Evolutionary conservation across 1,140 invertebrate genomes (phyloP), one percentile per base, ranked within the genome.

Genomic region (Zaprionus tsacasi): DNA sequence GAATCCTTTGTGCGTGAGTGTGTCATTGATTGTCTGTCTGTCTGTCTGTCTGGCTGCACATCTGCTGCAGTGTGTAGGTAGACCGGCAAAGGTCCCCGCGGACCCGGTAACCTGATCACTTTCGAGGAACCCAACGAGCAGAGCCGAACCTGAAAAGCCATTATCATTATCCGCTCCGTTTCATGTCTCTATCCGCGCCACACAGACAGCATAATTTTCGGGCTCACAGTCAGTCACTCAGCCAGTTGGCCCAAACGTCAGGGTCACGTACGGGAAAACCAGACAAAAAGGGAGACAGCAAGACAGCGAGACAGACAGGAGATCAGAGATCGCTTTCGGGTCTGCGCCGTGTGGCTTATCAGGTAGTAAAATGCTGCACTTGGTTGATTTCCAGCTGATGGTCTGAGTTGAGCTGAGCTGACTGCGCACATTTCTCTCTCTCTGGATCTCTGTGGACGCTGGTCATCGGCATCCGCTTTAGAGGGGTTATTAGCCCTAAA

Each of bases 301-400:
- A 48, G 56, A 13, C 35, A 68, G 36, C 21, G 21, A 56, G 8
- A 45, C 17, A 50, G 38, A 60, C 50, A 82, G 79, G 54, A 66
- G 64, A 85, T 85, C 81, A 81, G 78, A 33, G 40, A 48, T 59
- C 68, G 68, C 72, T 75, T 70, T 52, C 45, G 11, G 48, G 56
- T 58, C 66, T 59, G 65, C 71, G 61, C 40, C 68, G n/a, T 50
- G 67, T 58, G 60, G 77, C 81, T 85, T 85, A 86, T 85, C 82
- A 85, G 81, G 81, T 85, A 85, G 78, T 85, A 85, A 85, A 82
- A 85, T 85, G 81, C 81, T 78, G 81, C 81, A 85, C 70, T 85
- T 81, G 82, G 83, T 71, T 85, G 82, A 81, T 71, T 85, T 85
- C 74, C 78, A 38, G 38, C 50, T n/a, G n/a, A n/a, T n/a, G n/a